phyloP scores from a whole-genome alignment of 1,140 invertebrate genomes.

The Cotesia glomerata region DNA sequence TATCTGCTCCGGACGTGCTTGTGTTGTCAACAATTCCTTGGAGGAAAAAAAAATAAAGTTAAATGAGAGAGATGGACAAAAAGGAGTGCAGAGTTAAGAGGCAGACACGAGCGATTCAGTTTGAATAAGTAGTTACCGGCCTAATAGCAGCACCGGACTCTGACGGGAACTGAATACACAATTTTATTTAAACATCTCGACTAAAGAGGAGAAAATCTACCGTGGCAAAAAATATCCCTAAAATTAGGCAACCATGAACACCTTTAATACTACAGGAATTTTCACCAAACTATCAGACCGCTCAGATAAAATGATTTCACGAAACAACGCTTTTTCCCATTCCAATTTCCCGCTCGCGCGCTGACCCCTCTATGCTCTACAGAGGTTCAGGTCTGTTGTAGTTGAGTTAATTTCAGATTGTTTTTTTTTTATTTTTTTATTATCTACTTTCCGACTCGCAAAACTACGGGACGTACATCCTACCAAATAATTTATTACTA shows the following conservation, averaged over 20 bases:
- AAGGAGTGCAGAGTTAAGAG: neutral
- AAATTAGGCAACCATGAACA: conserved; percentile 48
- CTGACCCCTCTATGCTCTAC: neutral
- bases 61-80: neutral
- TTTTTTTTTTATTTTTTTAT: too few species aligned
- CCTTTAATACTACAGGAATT: conserved; percentile 11
- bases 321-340: neutral
- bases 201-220: conserved; percentile 2
- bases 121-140: conserved; percentile 61
- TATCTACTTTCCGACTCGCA: too few species aligned
- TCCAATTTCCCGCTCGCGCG: neutral
- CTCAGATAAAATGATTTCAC: neutral
- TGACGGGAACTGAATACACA: conserved; percentile 55
- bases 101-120: conserved; percentile 46
- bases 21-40: conserved; percentile 49
- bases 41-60: conserved; percentile 9
- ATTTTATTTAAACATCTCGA: conserved; percentile 32
- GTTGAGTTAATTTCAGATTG: too few species aligned
- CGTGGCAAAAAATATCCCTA: neutral
- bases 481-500: conserved; percentile 25
- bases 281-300: too few species aligned
- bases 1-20: conserved; percentile 47
- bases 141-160: conserved; percentile 55
- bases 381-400: neutral
- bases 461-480: neutral